These are phyloP conservation scores for Ditula angustiorana DNA, from an alignment of 2,888 invertebrate genomes.

Conservation along the genomic window DNA sequence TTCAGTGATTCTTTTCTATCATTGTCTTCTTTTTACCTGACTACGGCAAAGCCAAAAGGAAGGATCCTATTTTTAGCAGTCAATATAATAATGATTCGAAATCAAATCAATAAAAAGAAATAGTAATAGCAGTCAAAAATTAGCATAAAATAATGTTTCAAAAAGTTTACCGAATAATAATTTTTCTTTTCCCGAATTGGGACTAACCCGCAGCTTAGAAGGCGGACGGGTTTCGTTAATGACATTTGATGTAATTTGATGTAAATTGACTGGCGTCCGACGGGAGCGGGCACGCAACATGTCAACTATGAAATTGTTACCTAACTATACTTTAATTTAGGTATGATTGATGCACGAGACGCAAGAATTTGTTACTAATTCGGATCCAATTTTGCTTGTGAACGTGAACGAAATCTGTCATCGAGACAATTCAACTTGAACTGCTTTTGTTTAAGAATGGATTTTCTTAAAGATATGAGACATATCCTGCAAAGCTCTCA, in stretches of 20 bases:
- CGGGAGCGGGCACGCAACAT: constrained; percentile 76
- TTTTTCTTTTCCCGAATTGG: not conserved
- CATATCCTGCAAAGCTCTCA: too few relatives aligned
- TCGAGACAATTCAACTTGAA: not conserved
- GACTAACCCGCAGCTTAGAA: constrained; percentile 4
- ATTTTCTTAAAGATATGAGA: not conserved
- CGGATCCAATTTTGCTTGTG: constrained; percentile 1
- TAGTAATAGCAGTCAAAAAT: too few relatives aligned
- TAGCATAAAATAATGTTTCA: too few relatives aligned
- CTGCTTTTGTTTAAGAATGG: not conserved
- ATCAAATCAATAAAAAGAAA: too few relatives aligned
- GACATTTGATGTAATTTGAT: constrained; percentile 80
- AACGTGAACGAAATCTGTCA: not conserved
- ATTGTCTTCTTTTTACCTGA: too few relatives aligned
- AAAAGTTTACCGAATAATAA: not conserved
- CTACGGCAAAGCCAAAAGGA: too few relatives aligned
- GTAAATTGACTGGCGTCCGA: constrained; percentile 77
- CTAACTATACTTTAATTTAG: constrained; percentile 69
- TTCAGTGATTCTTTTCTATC: too few relatives aligned
- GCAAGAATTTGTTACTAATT: constrained; percentile 8
- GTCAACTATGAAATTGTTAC: constrained; percentile 83
- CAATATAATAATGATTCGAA: too few relatives aligned
- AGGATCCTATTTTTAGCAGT: too few relatives aligned
- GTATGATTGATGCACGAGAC: constrained; percentile 70
- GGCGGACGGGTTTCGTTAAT: constrained; percentile 64